Base-by-base conservation (phyloP, 1,140 invertebrate species). In the Drosophila arizonae region DNA sequence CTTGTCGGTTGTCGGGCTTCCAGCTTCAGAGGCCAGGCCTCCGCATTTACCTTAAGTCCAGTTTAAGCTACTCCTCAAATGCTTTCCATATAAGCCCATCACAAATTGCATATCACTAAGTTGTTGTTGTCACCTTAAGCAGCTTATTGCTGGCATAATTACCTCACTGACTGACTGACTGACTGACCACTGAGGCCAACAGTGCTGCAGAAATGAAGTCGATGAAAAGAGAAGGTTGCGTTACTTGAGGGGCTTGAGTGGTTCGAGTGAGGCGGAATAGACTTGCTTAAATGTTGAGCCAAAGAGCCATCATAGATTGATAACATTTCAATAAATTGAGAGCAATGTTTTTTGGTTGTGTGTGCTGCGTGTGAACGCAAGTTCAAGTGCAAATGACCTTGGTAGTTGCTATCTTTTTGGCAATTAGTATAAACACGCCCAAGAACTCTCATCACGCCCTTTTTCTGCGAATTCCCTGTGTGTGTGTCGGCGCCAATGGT, bases 71-170 rank as follows among this genome's bases (percentile, higher is more conserved):
- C 33, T 36, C 33, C 0, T 15, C 41, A 45, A 21, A 3, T 10
- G 48, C 5, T 26, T 54, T 43, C 51, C 10, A 50, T 64, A 43
- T 36, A 39, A 39, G 48, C 36, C 56, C 52, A 36, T 33, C 58
- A 54, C 62, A 56, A 66, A 66, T 57, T 58, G 46, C 52, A 72
- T 60, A 51, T 72, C 54, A 56, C 39, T 46, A 30, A 30, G 28
- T 72, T 69, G 65, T 64, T 79, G 39, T 66, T 79, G 61, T 71
- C 74, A 24, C 51, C 63, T 70, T 87, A 87, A 87, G 82, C 82
- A 26, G 82, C 79, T 87, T 87, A 87, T 77, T 65, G 79, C 79
- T 82, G 81, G 77, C 79, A 76, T 87, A 87, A 87, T 87, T 87
- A 87, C 76, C 82, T 77, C 74, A 51, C 33, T 33, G 33, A 33